Base-by-base conservation (phyloP, 2,113 vertebrate genomes). In the Anser cygnoides region DNA sequence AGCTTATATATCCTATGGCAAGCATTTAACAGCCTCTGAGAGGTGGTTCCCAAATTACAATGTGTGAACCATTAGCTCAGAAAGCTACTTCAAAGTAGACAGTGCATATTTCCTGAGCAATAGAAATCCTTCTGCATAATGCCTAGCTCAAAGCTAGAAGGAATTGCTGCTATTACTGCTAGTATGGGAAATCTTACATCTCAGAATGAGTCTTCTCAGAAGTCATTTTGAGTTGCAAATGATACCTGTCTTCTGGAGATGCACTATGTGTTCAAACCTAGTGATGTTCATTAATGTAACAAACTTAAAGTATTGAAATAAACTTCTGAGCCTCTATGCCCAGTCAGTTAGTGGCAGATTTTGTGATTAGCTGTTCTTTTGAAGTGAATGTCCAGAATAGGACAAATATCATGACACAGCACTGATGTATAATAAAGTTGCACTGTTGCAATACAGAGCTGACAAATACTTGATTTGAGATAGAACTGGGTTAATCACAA, bases 261-360 rank as follows among this genome's bases (percentile, higher is more conserved):
- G 1, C 4, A 39, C 9, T 1, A 1, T 25, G n/a, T 77, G 20
- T 43, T 87, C 6, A 18, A 68, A 25, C 1, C 1, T 6, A 41
- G 59, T 10, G 18, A 16, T 77, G 12, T 23, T 92, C 16, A 4
- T 66, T 63, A 63, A 31, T 25, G 23, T 22, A 77, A 59, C 15
- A 62, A 77, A 41, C 3, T 58, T 52, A 37, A 63, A 25, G 6
- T 79, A 31, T 22, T 71, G 61, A 76, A 92, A 92, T 33, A 59
- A 84, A 54, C 26, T 75, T 74, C 18, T 61, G 84, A 90, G 22
- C 8, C 6, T 91, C 91, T 59, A 41, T 44, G 7, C 10, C 25
- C 28, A 17, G 65, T 93, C 18, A 49, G 58, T 15, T 52, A 59
- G 46, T 14, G 52, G 55, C 6, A 26, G 23, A 58, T 91, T 90